Evolutionary conservation across 1,140 invertebrate species (phyloP), one percentile per base, ranked within the genome.

Genomic region (Stenopsyche tienmushanensis): DNA sequence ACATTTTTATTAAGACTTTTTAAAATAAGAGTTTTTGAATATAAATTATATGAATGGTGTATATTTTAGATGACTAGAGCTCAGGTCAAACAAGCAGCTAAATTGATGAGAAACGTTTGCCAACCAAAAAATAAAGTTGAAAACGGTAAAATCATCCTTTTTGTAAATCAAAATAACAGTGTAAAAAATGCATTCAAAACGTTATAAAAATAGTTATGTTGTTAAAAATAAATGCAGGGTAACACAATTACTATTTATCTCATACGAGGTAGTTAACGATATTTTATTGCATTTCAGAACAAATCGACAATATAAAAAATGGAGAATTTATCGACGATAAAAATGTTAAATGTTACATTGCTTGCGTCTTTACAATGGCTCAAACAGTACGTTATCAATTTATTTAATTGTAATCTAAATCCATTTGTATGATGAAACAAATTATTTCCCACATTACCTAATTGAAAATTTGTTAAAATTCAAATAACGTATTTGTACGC

Each of bases 291-390:
- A 59, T 29, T 41, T 47, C 62, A 82, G 80, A 78, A 47, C 75
- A 80, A 75, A 74, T 80, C 3, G 77, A 82, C 60, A 72, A 72
- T 3, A 72, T 82, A 20, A 72, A 59, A 20, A 71, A 77, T 17
- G 79, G 80, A 2, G 69, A 76, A 24, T 80, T 82, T 53, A 76
- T 77, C 13, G 77, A 80, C 25, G 78, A 82, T 52, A 77, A 75
- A 68, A 76, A 80, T 72, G 76, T 80, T 0, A 82, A 76, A 73
- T 83, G 82, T 68, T 83, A 83, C 58, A 77, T 83, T 47, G 76
- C 79, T 5, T 84, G 75, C 62, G 41, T 64, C 8, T 60, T 77
- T 7, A 72, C 71, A 18, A 73, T 72, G 67, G 69, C 72, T 0
- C 73, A 75, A 71, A 49, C 71, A 53, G 74, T 74, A 47, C 3